phyloP scores from a whole-genome alignment of 2,113 vertebrate genomes.

The Geococcyx californianus region DNA sequence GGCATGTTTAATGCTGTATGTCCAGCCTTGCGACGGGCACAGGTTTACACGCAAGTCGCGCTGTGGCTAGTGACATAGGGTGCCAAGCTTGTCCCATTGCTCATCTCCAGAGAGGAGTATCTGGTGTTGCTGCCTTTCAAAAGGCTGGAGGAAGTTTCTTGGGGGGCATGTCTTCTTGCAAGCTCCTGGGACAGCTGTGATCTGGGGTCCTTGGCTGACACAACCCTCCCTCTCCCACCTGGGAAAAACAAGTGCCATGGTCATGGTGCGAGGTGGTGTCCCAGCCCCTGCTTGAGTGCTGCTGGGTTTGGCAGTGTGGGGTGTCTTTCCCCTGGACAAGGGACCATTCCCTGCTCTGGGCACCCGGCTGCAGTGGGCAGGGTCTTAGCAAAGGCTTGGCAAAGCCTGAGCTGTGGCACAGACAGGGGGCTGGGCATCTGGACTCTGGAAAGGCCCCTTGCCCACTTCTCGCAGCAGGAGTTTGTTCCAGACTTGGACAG shows the following conservation, averaged over 20 bases:
- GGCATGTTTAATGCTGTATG: not conserved
- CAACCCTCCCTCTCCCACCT: not conserved
- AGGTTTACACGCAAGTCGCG: rapidly evolving
- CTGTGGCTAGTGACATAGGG: not conserved
- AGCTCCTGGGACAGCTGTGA: not conserved
- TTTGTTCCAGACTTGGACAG: not conserved
- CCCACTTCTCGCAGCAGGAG: not conserved
- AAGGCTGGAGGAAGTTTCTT: not conserved
- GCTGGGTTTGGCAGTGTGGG: not conserved
- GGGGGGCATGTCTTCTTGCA: not conserved
- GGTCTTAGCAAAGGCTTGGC: not conserved
- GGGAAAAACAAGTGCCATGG: rapidly evolving
- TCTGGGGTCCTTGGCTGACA: rapidly evolving
- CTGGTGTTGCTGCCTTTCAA: not conserved
- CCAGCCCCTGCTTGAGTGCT: not conserved
- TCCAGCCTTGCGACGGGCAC: rapidly evolving
- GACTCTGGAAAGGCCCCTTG: not conserved
- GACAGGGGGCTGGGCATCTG: not conserved
- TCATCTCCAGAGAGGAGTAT: not conserved
- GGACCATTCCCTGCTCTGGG: rapidly evolving
- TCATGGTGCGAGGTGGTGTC: not conserved
- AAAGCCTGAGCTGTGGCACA: not conserved
- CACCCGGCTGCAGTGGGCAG: rapidly evolving
- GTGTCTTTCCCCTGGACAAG: not conserved
- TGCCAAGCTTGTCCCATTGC: rapidly evolving